Percentiles rank a stretch among this genome's conserved stretches.
phyloP scores from a whole-genome alignment of 2,113 vertebrate species.

The Grammomys surdaster region DNA sequence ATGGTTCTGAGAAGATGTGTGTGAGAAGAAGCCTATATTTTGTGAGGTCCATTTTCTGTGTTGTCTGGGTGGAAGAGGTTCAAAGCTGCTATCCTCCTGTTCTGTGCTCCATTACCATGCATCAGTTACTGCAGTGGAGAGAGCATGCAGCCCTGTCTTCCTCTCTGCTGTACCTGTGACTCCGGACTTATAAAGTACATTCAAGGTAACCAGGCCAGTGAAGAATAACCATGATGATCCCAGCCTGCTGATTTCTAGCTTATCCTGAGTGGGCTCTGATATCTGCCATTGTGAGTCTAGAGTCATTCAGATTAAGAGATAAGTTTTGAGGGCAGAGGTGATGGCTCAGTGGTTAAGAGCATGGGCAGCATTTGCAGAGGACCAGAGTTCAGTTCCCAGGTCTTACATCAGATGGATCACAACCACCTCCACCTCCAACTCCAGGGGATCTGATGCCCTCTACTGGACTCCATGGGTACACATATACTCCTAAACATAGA shows the following conservation, averaged over 20 bases:
- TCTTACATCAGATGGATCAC: not conserved
- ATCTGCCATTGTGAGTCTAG: not conserved
- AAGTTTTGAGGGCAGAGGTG: rapidly evolving
- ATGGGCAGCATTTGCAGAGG: not conserved
- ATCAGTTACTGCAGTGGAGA: not conserved
- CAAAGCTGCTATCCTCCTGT: not conserved
- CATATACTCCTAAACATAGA: not conserved
- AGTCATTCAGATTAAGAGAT: not conserved
- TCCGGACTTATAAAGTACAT: no score
- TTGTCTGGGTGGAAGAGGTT: not conserved
- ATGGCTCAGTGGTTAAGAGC: not conserved
- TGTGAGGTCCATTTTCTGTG: not conserved
- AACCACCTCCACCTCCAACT: not conserved
- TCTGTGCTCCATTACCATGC: not conserved
- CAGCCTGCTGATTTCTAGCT: no score
- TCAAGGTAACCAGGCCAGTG: no score
- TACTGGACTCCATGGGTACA: not conserved
- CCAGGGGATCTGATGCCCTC: not conserved
- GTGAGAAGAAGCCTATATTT: not conserved
- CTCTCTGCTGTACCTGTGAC: not conserved
- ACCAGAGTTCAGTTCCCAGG: not conserved
- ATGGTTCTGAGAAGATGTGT: not conserved
- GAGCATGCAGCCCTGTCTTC: no score
- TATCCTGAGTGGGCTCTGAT: not conserved
- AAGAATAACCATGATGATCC: not conserved